Evolutionary conservation across 2,797 vertebrate genomes (phyloP).

Genomic region (Kryptopterus vitreolus): DNA sequence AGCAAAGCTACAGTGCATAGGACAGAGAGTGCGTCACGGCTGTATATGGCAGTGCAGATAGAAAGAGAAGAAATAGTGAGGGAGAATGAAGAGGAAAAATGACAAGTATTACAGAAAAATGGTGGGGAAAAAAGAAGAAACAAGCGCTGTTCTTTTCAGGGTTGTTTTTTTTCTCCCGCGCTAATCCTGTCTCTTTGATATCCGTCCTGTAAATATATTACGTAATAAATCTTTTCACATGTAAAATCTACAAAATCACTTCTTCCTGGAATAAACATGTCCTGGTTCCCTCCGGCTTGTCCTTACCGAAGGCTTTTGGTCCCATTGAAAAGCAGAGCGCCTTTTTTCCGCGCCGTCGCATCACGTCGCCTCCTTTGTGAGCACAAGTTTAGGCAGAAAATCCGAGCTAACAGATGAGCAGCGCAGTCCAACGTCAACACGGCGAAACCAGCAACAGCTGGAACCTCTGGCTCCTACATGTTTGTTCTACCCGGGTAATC

Average conservation of each 20-base stretch:
- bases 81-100: not conserved
- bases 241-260: not conserved
- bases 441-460: slow-evolving; percentile 17
- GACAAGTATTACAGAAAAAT: not conserved
- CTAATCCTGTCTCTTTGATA: not conserved
- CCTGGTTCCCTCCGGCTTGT: not conserved
- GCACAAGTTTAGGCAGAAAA: not conserved
- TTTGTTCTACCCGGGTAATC: not conserved
- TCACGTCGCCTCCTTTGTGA: not conserved
- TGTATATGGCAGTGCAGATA: slow-evolving; percentile 1
- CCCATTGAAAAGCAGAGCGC: too few species aligned
- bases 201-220: not conserved
- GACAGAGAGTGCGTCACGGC: slow-evolving; percentile 6
- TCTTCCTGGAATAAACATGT: not conserved
- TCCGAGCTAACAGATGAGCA: not conserved
- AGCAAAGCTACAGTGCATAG: not conserved
- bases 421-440: slow-evolving; percentile 8
- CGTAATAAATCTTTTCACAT: too few species aligned
- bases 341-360: not conserved
- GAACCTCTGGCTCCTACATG: slow-evolving; percentile 6
- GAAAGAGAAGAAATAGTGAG: not conserved
- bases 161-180: not conserved
- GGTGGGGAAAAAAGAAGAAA: not conserved
- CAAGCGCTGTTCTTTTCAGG: too few species aligned
- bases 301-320: not conserved